phyloP scores from a whole-genome alignment of 2,888 invertebrate genomes.

The Napeogenes sylphis region DNA sequence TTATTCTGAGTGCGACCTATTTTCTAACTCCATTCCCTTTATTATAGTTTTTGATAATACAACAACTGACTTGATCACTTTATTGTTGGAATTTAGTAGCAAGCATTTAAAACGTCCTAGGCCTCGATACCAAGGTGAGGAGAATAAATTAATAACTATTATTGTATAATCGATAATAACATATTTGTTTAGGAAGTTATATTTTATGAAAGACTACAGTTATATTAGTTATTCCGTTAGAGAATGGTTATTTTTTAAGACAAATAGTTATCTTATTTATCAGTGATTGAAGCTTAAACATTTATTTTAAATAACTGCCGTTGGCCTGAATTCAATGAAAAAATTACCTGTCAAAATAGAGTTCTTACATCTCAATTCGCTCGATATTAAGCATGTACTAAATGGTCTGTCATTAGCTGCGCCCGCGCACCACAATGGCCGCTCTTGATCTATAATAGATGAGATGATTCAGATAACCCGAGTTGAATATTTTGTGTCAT shows the following conservation, averaged over 20 bases:
- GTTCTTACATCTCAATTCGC: constrained; percentile 55
- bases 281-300: constrained; percentile 3
- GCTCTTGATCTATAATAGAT: constrained; percentile 51
- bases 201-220: not conserved
- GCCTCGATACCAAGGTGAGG: constrained; percentile 16
- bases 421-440: constrained; percentile 48
- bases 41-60: no score
- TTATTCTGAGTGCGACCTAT: no score
- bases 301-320: constrained; percentile 13
- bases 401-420: constrained; percentile 60
- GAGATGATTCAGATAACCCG: constrained; percentile 25
- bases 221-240: not conserved
- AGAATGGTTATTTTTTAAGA: not conserved
- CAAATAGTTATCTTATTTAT: constrained; percentile 1
- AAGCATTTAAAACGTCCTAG: constrained; percentile 15
- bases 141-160: constrained; percentile 1
- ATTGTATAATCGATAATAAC: not conserved
- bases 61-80: constrained; percentile 7
- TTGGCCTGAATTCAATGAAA: constrained; percentile 48
- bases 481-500: constrained; percentile 30
- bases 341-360: constrained; percentile 47
- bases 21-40: no score
- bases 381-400: constrained; percentile 44
- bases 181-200: not conserved
- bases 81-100: constrained; percentile 13